Evolutionary conservation across 2,888 invertebrate species (phyloP), one percentile per base, ranked within the genome.

Genomic region (Xestia rhomboidea): DNA sequence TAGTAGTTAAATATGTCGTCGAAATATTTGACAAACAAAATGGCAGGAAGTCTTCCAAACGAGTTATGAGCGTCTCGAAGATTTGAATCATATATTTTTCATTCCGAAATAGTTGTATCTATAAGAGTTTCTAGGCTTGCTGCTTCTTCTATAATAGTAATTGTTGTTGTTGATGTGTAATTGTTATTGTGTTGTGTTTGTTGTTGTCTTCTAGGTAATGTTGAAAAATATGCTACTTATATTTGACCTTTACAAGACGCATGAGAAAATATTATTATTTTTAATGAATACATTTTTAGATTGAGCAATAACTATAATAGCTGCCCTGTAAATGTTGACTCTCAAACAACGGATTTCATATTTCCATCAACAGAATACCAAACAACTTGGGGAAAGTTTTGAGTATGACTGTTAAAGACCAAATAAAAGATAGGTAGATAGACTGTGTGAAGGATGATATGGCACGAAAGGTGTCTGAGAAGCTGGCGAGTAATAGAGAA

Each of bases 191-290:
- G n/a, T n/a, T n/a, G n/a, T n/a, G n/a, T n/a, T n/a, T n/a, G n/a
- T n/a, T n/a, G n/a, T n/a, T n/a, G n/a, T n/a, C n/a, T n/a, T n/a
- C n/a, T 63, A 62, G 10, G 10, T 62, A 44, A 6, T n/a, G 13
- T 27, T 38, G 34, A 21, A 10, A 38, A 63, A 15, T 0, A 21
- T 81, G 13, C 44, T 54, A 54, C 51, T 74, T 77, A 73, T 63
- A 81, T 75, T 63, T 81, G 51, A 81, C 62, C 44, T 81, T 81
- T 74, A 18, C 46, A 63, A 62, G n/a, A 81, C 30, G 34, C 51
- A 15, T 27, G 62, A 38, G 34, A 51, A 51, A 63, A 10, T 27
- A n/a, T 54, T 51, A 75, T 75, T 75, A 77, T 77, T 75, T 74
- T 77, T 15, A 81, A 54, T 46, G 51, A 54, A 75, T 54, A 81